A percentile compares a stretch with the other conserved stretches of the same genome.
These are phyloP conservation scores for Microcebus tavaratra DNA, from an alignment of 2,113 vertebrate species.

Conservation along the genomic window DNA sequence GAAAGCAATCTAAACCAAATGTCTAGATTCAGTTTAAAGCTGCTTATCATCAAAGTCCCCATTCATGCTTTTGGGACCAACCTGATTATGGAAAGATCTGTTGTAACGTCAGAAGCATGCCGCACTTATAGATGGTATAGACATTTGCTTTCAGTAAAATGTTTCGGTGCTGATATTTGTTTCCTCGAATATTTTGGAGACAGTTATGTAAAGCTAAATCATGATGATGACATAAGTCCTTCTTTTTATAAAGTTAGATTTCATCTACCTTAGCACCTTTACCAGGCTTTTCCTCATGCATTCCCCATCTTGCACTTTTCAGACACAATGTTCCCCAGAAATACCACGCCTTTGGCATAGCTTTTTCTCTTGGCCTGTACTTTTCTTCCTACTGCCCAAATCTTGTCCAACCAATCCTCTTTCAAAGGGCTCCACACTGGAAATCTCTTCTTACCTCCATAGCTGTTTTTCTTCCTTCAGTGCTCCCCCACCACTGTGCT, in stretches of 20 bases:
- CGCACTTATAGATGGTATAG: not conserved
- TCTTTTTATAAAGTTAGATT: not conserved
- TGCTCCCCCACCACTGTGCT: not conserved
- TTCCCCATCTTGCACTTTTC: not conserved
- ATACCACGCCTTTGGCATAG: not conserved
- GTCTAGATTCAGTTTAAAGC: slow-evolving; percentile 40
- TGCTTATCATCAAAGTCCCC: slow-evolving; percentile 39
- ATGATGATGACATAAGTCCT: not conserved
- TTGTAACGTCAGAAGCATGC: not conserved
- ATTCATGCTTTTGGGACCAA: not conserved
- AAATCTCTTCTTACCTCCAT: not conserved
- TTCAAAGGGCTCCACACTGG: not conserved
- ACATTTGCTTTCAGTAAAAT: not conserved
- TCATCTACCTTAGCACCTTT: not conserved
- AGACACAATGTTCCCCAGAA: not conserved
- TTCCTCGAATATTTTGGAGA: not conserved
- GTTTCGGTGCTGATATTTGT: not conserved
- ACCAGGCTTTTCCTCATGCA: not conserved
- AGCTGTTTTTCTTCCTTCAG: not conserved
- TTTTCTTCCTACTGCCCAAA: not conserved
- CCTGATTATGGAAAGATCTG: not conserved
- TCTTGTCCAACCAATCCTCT: not conserved
- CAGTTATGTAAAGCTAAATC: not conserved
- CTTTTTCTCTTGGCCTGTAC: not conserved
- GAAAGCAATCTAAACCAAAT: slow-evolving; percentile 52